phyloP scores from a whole-genome alignment of 2,888 invertebrate species.

The Camptogramma bilineatum region DNA sequence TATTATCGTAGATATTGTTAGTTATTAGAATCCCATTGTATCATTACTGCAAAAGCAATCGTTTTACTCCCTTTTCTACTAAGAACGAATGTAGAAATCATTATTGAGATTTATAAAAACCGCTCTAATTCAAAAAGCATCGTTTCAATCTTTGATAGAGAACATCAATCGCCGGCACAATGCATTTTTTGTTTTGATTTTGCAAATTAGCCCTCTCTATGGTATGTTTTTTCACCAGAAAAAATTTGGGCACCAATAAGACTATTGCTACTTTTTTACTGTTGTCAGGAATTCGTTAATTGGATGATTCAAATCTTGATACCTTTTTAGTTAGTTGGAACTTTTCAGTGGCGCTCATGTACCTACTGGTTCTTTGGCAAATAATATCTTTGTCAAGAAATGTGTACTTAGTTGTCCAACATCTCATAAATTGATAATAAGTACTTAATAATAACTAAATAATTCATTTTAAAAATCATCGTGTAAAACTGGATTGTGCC shows the following conservation, averaged over 20 bases:
- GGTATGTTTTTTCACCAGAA: conserved; percentile 18
- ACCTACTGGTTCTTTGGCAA: too few relatives aligned
- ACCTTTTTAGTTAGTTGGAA: not conserved
- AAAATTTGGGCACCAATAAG: conserved; percentile 21
- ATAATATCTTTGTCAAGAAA: too few relatives aligned
- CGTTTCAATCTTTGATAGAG: conserved; percentile 36
- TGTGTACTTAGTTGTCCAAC: too few relatives aligned
- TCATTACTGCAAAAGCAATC: conserved; percentile 6
- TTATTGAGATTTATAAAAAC: not conserved
- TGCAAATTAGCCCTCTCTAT: conserved; percentile 23
- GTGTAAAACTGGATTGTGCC: too few relatives aligned
- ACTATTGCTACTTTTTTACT: conserved; percentile 17
- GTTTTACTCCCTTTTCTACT: conserved; percentile 11
- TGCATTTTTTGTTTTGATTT: conserved; percentile 32
- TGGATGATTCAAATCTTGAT: conserved; percentile 7
- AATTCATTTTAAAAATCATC: too few relatives aligned
- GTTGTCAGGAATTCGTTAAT: conserved; percentile 23
- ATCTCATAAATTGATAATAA: too few relatives aligned
- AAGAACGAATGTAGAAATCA: conserved; percentile 23
- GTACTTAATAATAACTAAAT: too few relatives aligned
- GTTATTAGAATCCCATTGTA: conserved; percentile 30
- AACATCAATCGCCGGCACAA: conserved; percentile 13
- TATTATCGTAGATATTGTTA: conserved; percentile 50
- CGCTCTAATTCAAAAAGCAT: conserved; percentile 20
- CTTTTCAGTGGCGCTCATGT: not conserved